These are phyloP conservation scores for Amphimallon solstitiale DNA, from an alignment of 2,888 invertebrate species.

Conservation along the genomic window DNA sequence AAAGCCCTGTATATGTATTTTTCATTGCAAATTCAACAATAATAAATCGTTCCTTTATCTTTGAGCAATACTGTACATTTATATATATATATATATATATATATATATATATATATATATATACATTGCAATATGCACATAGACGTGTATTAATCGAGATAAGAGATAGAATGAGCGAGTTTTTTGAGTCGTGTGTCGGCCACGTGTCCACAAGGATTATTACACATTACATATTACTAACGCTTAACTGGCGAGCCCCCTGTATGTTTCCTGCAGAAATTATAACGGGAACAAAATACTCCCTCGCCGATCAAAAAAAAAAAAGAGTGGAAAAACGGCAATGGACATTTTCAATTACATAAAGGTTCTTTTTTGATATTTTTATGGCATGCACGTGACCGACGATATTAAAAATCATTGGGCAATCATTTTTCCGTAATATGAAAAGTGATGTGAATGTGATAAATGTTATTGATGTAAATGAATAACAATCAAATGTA, in stretches of 20 bases:
- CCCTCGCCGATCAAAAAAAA: conserved; percentile 25
- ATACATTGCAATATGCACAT: too few relatives aligned
- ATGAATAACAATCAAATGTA: too few relatives aligned
- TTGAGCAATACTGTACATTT: too few relatives aligned
- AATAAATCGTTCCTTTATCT: too few relatives aligned
- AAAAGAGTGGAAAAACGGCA: conserved; percentile 19
- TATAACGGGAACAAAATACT: conserved; percentile 30
- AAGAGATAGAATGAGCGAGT: conserved; percentile 22
- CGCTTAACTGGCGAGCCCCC: conserved; percentile 30
- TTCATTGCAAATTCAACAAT: too few relatives aligned
- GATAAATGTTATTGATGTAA: too few relatives aligned
- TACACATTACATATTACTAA: conserved; percentile 46
- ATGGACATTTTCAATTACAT: neutral
- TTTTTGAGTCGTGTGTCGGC: conserved; percentile 42
- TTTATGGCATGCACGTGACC: neutral
- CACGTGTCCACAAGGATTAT: conserved; percentile 48
- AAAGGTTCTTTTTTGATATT: conserved; percentile 8
- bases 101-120: too few relatives aligned
- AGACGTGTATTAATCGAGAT: conserved; percentile 2
- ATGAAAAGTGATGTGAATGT: too few relatives aligned
- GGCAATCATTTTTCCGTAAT: neutral
- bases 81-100: too few relatives aligned
- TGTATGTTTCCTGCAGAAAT: conserved; percentile 31
- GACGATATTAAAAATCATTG: conserved; percentile 23
- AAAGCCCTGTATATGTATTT: too few relatives aligned